Percentiles rank a stretch among this genome's conserved stretches.
These are phyloP conservation scores for Apostichopus japonicus DNA, from an alignment of 35 echinoderm and acorn worm species.

Conservation along the genomic window DNA sequence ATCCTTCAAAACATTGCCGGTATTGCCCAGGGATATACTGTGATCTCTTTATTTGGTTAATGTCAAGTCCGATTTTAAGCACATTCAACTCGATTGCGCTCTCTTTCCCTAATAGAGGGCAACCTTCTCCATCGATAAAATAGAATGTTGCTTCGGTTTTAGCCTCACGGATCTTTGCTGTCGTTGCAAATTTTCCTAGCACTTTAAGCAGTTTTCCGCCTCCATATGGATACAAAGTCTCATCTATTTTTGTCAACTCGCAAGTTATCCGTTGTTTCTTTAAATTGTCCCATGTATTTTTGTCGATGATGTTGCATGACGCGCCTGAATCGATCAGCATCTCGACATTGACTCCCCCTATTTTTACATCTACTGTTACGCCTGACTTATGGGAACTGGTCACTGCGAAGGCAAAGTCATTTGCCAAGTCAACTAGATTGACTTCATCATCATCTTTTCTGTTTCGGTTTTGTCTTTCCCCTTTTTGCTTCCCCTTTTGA, in stretches of 20 bases:
- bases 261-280: too few species aligned
- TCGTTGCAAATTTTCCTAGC: too few species aligned
- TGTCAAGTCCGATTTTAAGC: neutral
- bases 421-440: neutral
- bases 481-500: too few species aligned
- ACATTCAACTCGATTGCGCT: conserved; percentile 28
- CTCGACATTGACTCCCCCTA: conserved; percentile 8
- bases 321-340: conserved; percentile 31
- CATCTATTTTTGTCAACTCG: too few species aligned
- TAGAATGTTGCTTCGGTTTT: too few species aligned
- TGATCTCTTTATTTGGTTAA: neutral
- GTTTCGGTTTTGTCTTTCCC: too few species aligned
- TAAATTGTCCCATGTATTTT: neutral
- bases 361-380: neutral
- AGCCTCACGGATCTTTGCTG: too few species aligned
- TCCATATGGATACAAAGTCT: too few species aligned
- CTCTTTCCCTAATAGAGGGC: conserved; percentile 33
- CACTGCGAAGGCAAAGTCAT: neutral
- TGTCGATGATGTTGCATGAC: conserved; percentile 37
- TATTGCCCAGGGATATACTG: conserved; percentile 13
- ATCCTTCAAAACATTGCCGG: too few species aligned
- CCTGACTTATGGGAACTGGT: neutral
- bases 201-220: too few species aligned
- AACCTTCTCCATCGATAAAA: conserved; percentile 7
- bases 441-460: too few species aligned